Conservation (phyloP, 2,797 vertebrate genomes). For the Sternarchorhynchus goeldii region DNA sequence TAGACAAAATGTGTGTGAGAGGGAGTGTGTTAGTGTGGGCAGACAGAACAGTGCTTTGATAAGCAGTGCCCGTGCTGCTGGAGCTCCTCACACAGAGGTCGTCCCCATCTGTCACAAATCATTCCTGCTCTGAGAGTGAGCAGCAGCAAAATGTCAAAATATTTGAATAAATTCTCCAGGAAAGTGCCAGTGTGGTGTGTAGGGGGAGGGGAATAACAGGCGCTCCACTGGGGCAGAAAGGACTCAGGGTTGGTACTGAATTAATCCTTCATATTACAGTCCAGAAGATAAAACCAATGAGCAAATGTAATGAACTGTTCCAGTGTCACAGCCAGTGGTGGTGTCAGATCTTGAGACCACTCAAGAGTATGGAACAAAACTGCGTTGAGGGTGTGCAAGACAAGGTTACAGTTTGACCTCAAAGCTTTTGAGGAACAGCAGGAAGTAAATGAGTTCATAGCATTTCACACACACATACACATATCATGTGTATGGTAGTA, state of each 20-base stretch:
- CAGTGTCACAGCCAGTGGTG: no score
- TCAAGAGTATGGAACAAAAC: no score
- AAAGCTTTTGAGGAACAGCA: no score
- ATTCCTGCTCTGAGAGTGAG: constrained; percentile 99
- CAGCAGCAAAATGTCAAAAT: constrained; percentile 99
- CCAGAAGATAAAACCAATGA: background rate
- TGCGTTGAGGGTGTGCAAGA: no score
- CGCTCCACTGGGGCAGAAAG: constrained; percentile 64
- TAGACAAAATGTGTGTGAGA: constrained; percentile 39
- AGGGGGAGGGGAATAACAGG: constrained; percentile 65
- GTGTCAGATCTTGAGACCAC: no score
- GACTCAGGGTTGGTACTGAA: constrained; percentile 60
- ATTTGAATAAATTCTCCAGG: constrained; percentile 98
- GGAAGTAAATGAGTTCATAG: no score
- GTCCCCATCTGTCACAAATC: constrained; percentile 98
- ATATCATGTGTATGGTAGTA: no score
- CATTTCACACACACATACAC: no score
- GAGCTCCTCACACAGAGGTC: constrained; percentile 72
- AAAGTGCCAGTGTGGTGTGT: constrained; percentile 61
- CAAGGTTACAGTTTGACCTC: no score
- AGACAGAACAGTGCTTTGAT: constrained; percentile 38
- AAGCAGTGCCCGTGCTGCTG: constrained; percentile 57
- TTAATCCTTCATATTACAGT: background rate
- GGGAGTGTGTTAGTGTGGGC: constrained; percentile 35
- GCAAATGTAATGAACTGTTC: no score